Base-by-base conservation (phyloP, 2,113 vertebrate genomes). In the Oncorhynchus tshawytscha region DNA sequence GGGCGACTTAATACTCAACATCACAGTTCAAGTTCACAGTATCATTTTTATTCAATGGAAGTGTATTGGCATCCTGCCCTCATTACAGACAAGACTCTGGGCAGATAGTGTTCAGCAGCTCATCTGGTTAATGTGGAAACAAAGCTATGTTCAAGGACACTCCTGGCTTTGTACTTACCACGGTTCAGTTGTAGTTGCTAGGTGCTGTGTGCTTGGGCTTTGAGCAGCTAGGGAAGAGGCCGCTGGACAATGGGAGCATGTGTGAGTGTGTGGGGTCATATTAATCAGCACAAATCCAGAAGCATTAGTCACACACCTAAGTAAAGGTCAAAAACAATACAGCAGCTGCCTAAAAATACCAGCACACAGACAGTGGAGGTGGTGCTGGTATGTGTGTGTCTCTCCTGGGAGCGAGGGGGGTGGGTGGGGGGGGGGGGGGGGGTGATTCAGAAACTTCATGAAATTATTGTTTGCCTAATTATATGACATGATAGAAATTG, bases 291-390 rank as follows among this genome's bases (percentile, higher is more conserved):
- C 75, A 83, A 86, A 87, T 87, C 86, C 83, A 77, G 64, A 71
- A 71, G 77, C 76, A 84, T 88, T 88, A 87, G 87, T 77, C 79
- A 72, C 76, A 73, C 78, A 84, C 78, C 75, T 54, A 65, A 54
- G 18, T 83, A 83, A 88, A 90, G 85, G 84, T 88, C 87, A 87
- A 31, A 70, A 83, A 87, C 80, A 85, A 87, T 83, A 76, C 75
- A 75, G 78, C 77, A 72, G 78, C 75, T 68, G 73, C 39, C 77
- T 81, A 82, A 83, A 89, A 88, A 89, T 89, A 86, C 70, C 67
- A 25, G 27, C 8, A 67, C 54, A 24, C 70, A 67, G 81, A 72
- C 68, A 31, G 64, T 20, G 8, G 59, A 67, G n/a, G 27, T 34
- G 67, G 34, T 67, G 75, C 22, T 71, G 68, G 66, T 48, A 31